phyloP scores from a whole-genome alignment of 2,797 vertebrate genomes.

The Rhabdomys pumilio region DNA sequence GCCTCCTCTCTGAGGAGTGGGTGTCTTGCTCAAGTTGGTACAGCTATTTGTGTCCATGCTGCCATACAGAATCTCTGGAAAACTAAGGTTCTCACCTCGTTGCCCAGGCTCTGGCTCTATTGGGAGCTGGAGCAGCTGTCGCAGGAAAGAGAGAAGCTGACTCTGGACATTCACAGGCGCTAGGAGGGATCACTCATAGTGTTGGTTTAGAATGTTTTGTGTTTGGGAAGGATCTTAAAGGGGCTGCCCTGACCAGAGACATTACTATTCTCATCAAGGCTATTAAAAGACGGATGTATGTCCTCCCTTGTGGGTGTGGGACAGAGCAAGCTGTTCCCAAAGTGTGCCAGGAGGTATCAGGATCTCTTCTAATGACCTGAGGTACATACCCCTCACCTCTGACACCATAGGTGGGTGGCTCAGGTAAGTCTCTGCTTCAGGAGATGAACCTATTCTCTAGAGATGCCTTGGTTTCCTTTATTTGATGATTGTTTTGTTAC shows the following conservation, averaged over 20 bases:
- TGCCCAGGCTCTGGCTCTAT: neutral
- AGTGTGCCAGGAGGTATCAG: neutral
- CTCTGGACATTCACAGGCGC: accelerated
- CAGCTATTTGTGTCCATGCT: neutral
- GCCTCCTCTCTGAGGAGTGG: neutral
- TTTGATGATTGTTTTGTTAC: neutral
- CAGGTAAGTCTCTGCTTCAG: neutral
- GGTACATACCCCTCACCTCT: neutral
- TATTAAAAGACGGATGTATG: neutral
- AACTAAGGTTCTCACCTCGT: neutral
- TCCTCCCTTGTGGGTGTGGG: too few relatives aligned
- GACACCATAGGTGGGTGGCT: neutral
- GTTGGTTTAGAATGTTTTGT: neutral
- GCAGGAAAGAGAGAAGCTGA: neutral
- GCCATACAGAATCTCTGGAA: neutral
- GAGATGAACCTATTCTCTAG: neutral
- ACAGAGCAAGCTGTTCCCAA: neutral
- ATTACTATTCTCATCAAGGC: neutral
- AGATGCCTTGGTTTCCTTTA: neutral
- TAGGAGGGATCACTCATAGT: neutral
- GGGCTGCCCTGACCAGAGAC: neutral
- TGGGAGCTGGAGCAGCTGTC: neutral
- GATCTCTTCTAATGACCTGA: neutral
- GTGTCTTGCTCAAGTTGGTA: neutral
- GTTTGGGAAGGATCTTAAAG: neutral